These are phyloP conservation scores for Petrolisthes cinctipes DNA, from an alignment of 2,888 invertebrate genomes.

Conservation along the genomic window DNA sequence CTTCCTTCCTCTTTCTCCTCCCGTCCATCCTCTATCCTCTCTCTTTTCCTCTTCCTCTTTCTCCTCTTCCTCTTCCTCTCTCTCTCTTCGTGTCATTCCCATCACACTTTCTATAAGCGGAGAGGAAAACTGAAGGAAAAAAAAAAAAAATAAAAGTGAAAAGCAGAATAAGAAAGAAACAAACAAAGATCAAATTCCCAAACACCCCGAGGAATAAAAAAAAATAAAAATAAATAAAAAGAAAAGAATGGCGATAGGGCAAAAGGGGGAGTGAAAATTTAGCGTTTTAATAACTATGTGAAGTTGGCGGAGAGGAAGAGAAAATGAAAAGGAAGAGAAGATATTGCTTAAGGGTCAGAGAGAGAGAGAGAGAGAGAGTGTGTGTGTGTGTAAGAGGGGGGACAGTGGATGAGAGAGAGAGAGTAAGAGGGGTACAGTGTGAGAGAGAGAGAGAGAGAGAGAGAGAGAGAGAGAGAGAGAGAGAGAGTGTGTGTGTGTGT, in stretches of 20 bases:
- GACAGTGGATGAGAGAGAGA: neutral
- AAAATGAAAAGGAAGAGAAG: neutral
- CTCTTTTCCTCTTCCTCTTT: too few relatives aligned
- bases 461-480: neutral
- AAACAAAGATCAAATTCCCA: neutral
- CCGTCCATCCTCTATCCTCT: too few relatives aligned
- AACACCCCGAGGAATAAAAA: neutral
- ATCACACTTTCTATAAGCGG: neutral
- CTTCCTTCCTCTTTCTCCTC: neutral
- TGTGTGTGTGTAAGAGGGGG: neutral
- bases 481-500: neutral
- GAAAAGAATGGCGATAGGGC: neutral
- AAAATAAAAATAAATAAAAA: neutral
- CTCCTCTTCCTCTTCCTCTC: neutral
- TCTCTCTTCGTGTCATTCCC: neutral
- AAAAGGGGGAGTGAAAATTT: neutral
- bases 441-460: neutral
- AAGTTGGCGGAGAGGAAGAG: neutral
- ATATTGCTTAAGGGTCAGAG: neutral
- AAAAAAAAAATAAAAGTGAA: neutral
- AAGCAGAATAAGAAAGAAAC: neutral
- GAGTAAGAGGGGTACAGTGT: neutral
- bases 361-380: neutral
- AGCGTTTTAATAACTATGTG: neutral
- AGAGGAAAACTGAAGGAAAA: neutral